Evolutionary conservation across 1,140 invertebrate genomes (phyloP).

Genomic region (Brachionus rubens): DNA sequence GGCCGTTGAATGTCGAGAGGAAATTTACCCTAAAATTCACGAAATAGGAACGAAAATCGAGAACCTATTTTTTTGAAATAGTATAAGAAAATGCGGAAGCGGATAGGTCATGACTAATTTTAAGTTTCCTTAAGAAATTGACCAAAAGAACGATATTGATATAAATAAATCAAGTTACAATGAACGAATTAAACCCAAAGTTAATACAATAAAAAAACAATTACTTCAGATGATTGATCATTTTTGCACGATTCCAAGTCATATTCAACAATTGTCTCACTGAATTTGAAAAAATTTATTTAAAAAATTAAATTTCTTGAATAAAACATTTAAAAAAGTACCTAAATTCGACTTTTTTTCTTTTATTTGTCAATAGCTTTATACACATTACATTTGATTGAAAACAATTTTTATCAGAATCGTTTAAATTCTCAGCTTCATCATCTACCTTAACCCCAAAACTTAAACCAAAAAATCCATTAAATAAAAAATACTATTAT

Average conservation of each 20-base stretch:
- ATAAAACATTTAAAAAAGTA: neutral
- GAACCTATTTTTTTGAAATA: no score
- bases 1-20: no score
- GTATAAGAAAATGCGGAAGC: no score
- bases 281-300: neutral
- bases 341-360: constrained; percentile 29
- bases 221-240: neutral
- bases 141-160: no score
- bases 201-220: no score
- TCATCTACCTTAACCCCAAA: neutral
- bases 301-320: neutral
- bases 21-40: no score
- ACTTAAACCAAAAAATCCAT: neutral
- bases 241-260: constrained; percentile 1
- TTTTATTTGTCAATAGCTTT: neutral
- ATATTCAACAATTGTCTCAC: neutral
- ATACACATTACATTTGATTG: neutral
- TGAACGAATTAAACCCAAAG: no score
- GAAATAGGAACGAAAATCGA: no score
- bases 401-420: neutral
- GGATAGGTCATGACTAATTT: no score
- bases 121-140: no score
- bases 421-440: neutral
- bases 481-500: neutral
- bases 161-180: no score